Evolutionary conservation across 2,888 invertebrate species (phyloP), one percentile per base, ranked within the genome.

Genomic region (Eupithecia insigniata): DNA sequence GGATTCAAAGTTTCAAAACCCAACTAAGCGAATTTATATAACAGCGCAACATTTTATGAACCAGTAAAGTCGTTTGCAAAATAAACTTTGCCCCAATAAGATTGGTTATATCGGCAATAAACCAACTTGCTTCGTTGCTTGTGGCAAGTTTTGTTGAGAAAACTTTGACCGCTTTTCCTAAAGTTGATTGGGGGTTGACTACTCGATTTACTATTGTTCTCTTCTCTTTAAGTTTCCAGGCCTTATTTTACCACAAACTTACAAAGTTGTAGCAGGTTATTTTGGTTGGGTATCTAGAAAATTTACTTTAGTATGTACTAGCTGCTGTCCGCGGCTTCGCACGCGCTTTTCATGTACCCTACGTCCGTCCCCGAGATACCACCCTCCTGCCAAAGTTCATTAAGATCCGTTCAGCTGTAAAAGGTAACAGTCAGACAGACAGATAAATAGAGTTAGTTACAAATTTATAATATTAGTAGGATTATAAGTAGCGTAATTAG

Each of bases 31-130:
- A 62, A 32, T 62, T 62, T 34, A 34, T 62, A 32, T 62, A 62
- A 30, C 61, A 62, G 51, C 36, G 51, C 26, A 67, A 55, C 62
- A 67, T 69, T 72, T 72, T 72, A 72, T 66, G 51, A 26, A 30
- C 69, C 51, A 16, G 60, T 60, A 55, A 66, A 69, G 39, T 58
- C 60, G 64, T 67, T 26, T n/a, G n/a, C n/a, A n/a, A n/a, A 51
- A 30, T 18, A 69, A 72, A 72, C 66, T 72, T 69, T 66, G 66
- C 69, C 69, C 68, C 61, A 72, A 72, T 69, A 72, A 72, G 72
- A 69, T 72, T 72, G 66, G 66, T 72, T 69, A 61, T 66, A 69
- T 66, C 66, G 69, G 34, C 61, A 62, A 62, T 62, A 62, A 62
- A 32, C 69, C 46, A 71, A 71, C 65, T 69, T 61, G 66, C 69